phyloP scores from a whole-genome alignment of 2,797 vertebrate species.

The Anniella stebbinsi region DNA sequence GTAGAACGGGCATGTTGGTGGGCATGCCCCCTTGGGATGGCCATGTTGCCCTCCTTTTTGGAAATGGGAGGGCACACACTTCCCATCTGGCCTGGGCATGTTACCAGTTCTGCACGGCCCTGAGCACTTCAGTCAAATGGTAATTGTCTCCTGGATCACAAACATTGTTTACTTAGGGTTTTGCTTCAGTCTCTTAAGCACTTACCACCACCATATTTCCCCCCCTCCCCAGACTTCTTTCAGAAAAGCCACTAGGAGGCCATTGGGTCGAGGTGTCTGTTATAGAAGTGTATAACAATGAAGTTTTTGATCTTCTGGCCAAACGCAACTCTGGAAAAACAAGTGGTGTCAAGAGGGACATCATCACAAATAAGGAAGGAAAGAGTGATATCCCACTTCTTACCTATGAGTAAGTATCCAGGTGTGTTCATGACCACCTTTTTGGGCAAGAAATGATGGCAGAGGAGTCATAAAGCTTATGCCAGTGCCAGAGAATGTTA shows the following conservation, averaged over 20 bases:
- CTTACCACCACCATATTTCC: too few species aligned
- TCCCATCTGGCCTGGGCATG: too few species aligned
- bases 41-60: too few species aligned
- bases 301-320: slow-evolving; percentile 88
- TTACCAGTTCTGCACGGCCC: too few species aligned
- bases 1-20: too few species aligned
- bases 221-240: slow-evolving; percentile 81
- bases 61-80: too few species aligned
- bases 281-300: slow-evolving; percentile 89
- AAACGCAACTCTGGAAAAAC: slow-evolving; percentile 74
- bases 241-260: slow-evolving; percentile 80
- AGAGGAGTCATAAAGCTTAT: neutral
- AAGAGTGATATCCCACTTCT: slow-evolving; percentile 79
- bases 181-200: neutral
- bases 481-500: slow-evolving; percentile 14
- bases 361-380: slow-evolving; percentile 81
- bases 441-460: fast-evolving
- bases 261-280: slow-evolving; percentile 85
- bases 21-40: too few species aligned
- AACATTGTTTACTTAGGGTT: slow-evolving; percentile 39
- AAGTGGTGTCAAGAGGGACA: slow-evolving; percentile 76
- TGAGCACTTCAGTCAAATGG: neutral
- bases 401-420: slow-evolving; percentile 80
- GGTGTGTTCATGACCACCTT: neutral
- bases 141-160: slow-evolving; percentile 12